These are phyloP conservation scores for Bubo bubo DNA, from an alignment of 2,113 vertebrate species.

Conservation along the genomic window DNA sequence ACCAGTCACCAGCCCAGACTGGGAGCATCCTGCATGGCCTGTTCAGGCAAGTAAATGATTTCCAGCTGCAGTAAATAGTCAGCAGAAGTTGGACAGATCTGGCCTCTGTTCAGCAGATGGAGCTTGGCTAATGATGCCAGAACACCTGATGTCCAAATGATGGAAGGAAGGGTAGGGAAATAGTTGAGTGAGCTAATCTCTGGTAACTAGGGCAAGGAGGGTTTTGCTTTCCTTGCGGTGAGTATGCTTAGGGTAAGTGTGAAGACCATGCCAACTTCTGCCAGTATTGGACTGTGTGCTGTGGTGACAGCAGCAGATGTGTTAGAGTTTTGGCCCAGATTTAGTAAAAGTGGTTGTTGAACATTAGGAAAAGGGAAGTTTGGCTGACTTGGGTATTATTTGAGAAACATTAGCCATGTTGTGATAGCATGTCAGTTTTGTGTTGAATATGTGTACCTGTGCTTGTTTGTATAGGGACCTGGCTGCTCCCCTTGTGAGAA, in stretches of 20 bases:
- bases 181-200: not conserved
- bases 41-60: not conserved
- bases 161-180: not conserved
- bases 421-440: not conserved
- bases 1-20: not conserved
- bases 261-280: not conserved
- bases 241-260: not conserved
- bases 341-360: not conserved
- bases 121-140: not conserved
- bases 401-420: not conserved
- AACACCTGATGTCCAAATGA: not conserved
- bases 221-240: not conserved
- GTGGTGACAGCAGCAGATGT: not conserved
- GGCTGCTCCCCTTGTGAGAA: not conserved
- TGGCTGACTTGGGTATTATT: not conserved
- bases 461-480: not conserved
- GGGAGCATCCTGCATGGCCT: not conserved
- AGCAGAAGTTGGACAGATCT: not conserved
- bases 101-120: not conserved
- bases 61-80: not conserved
- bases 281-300: not conserved
- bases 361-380: not conserved
- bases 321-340: not conserved
- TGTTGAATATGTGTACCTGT: rapidly evolving
- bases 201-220: not conserved